These are phyloP conservation scores for Todus mexicanus DNA, from an alignment of 2,797 vertebrate genomes.

Conservation along the genomic window DNA sequence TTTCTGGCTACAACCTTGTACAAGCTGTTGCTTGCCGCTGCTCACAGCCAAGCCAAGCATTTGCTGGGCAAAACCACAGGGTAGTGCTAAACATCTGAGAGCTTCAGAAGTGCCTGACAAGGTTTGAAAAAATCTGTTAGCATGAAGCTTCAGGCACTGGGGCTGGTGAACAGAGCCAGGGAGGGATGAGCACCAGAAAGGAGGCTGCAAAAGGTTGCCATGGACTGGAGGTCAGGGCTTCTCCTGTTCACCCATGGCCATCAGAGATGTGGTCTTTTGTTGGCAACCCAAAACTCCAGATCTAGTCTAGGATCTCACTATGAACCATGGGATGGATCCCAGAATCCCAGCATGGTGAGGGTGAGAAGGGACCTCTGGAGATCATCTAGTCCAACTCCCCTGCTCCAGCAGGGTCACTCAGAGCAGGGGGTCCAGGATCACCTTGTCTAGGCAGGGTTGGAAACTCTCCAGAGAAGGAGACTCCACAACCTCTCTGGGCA, in stretches of 20 bases:
- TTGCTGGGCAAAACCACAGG: accelerated
- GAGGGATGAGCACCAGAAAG: not conserved
- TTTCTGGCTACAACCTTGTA: not conserved
- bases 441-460: too few species aligned
- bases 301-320: not conserved
- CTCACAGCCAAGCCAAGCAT: not conserved
- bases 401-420: not conserved
- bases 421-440: not conserved
- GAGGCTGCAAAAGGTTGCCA: not conserved
- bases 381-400: not conserved
- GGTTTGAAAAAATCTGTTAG: not conserved
- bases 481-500: too few species aligned
- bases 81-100: not conserved
- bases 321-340: not conserved
- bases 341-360: not conserved
- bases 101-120: not conserved
- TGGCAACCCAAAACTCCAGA: not conserved
- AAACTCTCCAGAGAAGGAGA: too few species aligned
- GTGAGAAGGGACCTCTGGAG: not conserved
- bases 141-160: not conserved
- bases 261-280: not conserved
- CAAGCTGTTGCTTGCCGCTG: not conserved
- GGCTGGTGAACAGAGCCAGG: not conserved
- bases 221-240: not conserved
- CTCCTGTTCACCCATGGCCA: not conserved